Percentiles rank a stretch among this genome's conserved stretches.
Conservation (phyloP, 2,797 vertebrate genomes). For the Crypturellus tataupa region DNA sequence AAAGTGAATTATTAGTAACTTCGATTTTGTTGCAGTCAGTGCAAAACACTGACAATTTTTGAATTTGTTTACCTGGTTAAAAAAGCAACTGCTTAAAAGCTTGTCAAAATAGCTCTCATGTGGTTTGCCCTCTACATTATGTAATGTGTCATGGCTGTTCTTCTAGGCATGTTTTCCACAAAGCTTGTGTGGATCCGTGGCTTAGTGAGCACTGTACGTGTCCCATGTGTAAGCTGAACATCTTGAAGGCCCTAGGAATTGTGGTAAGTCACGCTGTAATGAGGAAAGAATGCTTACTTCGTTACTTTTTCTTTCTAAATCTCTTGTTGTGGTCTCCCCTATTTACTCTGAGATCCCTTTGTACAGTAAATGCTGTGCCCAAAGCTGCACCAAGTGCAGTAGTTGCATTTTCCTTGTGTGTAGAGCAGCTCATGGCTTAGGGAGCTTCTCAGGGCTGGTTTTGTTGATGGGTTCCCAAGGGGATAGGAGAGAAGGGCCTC, state of each 20-base stretch:
- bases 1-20: not conserved
- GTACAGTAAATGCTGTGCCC: not conserved
- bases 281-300: not conserved
- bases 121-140: not conserved
- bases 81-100: not conserved
- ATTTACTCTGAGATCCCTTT: not conserved
- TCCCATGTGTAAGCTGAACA: slow-evolving; percentile 99
- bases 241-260: slow-evolving; percentile 96
- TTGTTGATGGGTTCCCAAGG: not conserved
- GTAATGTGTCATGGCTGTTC: not conserved
- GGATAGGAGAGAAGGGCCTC: not conserved
- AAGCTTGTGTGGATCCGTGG: slow-evolving; percentile 97
- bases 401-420: not conserved
- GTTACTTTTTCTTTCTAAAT: not conserved
- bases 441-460: not conserved
- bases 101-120: not conserved
- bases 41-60: not conserved
- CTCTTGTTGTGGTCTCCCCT: not conserved
- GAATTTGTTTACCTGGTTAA: not conserved
- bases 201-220: slow-evolving; percentile 97
- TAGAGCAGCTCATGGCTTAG: not conserved
- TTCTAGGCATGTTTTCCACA: slow-evolving; percentile 96
- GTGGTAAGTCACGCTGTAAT: slow-evolving; percentile 84
- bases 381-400: not conserved
- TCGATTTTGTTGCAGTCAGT: not conserved